phyloP scores from a whole-genome alignment of 2,888 invertebrate species.

The Eristalinus aeneus region DNA sequence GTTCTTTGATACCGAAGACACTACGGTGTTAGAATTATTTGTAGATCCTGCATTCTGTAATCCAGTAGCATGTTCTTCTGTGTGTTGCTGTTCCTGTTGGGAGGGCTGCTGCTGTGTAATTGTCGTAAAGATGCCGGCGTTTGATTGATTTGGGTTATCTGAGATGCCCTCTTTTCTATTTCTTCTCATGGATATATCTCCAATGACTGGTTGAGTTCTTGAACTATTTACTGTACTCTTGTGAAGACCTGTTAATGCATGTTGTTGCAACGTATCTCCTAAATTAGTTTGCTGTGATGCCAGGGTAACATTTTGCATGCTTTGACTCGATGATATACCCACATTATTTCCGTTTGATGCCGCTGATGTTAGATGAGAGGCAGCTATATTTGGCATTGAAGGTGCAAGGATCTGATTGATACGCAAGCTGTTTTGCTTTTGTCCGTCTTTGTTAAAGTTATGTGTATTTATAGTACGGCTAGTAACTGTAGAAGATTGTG shows the following conservation, averaged over 20 bases:
- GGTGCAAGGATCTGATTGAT: slow-evolving; percentile 80
- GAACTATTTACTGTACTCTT: slow-evolving; percentile 21
- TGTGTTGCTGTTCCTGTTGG: slow-evolving; percentile 49
- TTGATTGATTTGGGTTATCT: slow-evolving; percentile 71
- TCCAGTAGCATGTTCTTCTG: neutral
- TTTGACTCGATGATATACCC: slow-evolving; percentile 79
- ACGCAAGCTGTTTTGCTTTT: slow-evolving; percentile 77
- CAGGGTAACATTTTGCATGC: slow-evolving; percentile 80
- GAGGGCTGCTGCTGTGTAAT: slow-evolving; percentile 70
- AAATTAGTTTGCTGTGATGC: slow-evolving; percentile 64
- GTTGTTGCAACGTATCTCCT: slow-evolving; percentile 27
- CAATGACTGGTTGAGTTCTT: slow-evolving; percentile 25
- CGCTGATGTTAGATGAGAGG: slow-evolving; percentile 74
- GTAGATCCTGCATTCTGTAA: neutral
- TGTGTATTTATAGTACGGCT: slow-evolving; percentile 77
- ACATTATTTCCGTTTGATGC: slow-evolving; percentile 54
- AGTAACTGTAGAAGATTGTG: slow-evolving; percentile 75
- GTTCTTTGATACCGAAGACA: slow-evolving; percentile 6
- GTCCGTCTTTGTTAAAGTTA: slow-evolving; percentile 77
- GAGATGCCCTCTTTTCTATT: slow-evolving; percentile 73
- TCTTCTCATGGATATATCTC: slow-evolving; percentile 70
- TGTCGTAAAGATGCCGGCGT: slow-evolving; percentile 85
- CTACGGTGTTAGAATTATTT: slow-evolving; percentile 2
- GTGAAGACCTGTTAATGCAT: slow-evolving; percentile 40
- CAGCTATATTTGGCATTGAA: slow-evolving; percentile 80